phyloP scores from a whole-genome alignment of 2,113 vertebrate genomes.

The Crypturellus undulatus region DNA sequence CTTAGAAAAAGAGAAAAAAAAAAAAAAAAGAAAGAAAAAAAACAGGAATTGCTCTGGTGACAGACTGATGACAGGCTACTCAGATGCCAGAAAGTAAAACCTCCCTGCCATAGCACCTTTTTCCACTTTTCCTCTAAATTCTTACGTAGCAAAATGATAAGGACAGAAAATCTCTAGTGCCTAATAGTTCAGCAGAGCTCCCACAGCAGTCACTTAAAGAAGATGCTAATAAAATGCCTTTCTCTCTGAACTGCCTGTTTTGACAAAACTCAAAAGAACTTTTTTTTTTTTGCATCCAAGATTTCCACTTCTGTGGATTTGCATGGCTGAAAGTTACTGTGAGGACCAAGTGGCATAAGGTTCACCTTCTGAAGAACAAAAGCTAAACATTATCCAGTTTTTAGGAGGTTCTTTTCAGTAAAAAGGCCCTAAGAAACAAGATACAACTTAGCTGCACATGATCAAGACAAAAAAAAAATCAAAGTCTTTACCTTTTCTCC shows the following conservation, averaged over 20 bases:
- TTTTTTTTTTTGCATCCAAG: neutral
- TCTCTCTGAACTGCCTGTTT: neutral
- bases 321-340: neutral
- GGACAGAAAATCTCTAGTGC: neutral
- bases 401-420: neutral
- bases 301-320: neutral
- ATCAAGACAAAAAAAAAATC: neutral
- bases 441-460: neutral
- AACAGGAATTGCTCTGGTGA: neutral
- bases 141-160: neutral
- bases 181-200: neutral
- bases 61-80: neutral
- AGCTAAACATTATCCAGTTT: neutral
- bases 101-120: neutral
- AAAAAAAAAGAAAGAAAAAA: neutral
- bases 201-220: neutral
- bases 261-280: neutral
- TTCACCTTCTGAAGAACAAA: neutral
- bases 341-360: neutral
- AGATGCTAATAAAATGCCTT: neutral
- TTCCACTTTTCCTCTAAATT: neutral
- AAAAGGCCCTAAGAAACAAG: neutral
- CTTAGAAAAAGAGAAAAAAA: neutral
- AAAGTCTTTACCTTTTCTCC: conserved; percentile 89
- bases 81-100: neutral